Evolutionary conservation across 2,888 invertebrate genomes (phyloP).

Genomic region (Zele albiditarsus): DNA sequence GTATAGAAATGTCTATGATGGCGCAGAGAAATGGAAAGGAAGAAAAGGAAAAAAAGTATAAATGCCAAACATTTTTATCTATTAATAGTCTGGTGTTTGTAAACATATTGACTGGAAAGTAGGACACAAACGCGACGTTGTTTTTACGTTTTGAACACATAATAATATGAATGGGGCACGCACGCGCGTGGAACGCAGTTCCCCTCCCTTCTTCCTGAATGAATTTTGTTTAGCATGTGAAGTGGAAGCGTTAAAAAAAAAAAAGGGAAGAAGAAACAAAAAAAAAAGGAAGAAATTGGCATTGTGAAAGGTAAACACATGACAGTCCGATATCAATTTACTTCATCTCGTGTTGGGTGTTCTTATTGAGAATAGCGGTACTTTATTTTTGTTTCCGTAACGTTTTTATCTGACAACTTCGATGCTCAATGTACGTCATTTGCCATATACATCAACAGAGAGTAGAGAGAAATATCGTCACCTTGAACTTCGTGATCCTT

Average conservation of each 20-base stretch:
- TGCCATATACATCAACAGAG: neutral
- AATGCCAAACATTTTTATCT: neutral
- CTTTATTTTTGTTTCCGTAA: slow-evolving; percentile 60
- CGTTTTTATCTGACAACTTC: slow-evolving; percentile 18
- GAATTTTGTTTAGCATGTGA: neutral
- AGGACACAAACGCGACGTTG: neutral
- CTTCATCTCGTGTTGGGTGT: slow-evolving; percentile 39
- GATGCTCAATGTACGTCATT: neutral
- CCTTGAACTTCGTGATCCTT: slow-evolving; percentile 10
- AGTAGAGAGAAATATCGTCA: neutral
- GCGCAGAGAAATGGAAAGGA: neutral
- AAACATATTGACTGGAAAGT: neutral
- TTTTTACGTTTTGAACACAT: neutral
- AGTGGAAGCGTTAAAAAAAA: slow-evolving; percentile 53
- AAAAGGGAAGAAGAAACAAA: slow-evolving; percentile 23
- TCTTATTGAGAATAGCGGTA: slow-evolving; percentile 63
- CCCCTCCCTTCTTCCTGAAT: neutral
- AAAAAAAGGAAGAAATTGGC: neutral
- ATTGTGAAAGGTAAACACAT: slow-evolving; percentile 49
- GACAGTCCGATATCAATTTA: slow-evolving; percentile 30
- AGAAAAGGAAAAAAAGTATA: neutral
- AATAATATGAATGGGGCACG: neutral
- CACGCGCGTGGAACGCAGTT: too few relatives aligned
- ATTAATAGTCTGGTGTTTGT: neutral
- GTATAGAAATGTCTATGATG: too few relatives aligned